phyloP scores from a whole-genome alignment of 2,888 invertebrate species.

The Erebia ligea region DNA sequence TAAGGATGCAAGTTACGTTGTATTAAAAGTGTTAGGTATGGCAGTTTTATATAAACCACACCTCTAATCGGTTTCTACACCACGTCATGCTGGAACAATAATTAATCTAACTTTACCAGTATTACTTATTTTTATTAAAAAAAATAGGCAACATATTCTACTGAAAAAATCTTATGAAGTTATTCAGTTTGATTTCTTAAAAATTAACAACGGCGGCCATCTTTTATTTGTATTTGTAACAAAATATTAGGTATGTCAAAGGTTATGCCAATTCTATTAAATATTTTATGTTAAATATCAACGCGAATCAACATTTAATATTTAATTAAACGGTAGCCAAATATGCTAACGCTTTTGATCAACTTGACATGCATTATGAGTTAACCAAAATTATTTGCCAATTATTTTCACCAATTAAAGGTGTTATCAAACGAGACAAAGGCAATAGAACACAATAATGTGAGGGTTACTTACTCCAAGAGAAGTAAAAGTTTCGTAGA shows the following conservation, averaged over 20 bases:
- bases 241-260: conserved; percentile 10
- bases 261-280: conserved; percentile 6
- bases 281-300: conserved; percentile 14
- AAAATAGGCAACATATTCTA: not conserved
- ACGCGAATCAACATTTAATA: conserved; percentile 23
- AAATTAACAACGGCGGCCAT: not conserved
- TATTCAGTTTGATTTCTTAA: conserved; percentile 7
- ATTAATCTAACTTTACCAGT: no score
- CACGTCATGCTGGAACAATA: no score
- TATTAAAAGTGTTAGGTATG: no score
- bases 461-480: not conserved
- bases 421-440: not conserved
- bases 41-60: no score
- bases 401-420: conserved; percentile 4
- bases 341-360: not conserved
- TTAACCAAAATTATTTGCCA: conserved; percentile 6
- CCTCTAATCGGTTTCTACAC: no score
- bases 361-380: conserved; percentile 5
- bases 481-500: not conserved
- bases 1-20: no score
- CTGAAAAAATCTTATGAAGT: not conserved
- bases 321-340: conserved; percentile 23
- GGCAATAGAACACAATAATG: not conserved
- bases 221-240: not conserved
- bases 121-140: no score